Percentiles rank a stretch among this genome's conserved stretches.
Conservation (phyloP, 2,888 invertebrate genomes). For the Belgica antarctica region DNA sequence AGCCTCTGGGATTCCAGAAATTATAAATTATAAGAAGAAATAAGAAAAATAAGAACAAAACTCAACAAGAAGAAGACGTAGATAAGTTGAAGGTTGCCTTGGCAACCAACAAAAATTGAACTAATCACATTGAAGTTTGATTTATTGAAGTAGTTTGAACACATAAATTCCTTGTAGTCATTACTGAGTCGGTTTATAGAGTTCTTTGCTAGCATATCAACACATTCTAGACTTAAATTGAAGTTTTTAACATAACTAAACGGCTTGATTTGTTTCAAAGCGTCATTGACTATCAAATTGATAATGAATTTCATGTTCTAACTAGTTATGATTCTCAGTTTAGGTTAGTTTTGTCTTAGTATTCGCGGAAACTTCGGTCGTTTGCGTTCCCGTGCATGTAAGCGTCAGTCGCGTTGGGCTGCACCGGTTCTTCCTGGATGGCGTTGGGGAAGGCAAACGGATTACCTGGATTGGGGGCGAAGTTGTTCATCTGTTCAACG, state of each 20-base stretch:
- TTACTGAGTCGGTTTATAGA: too few relatives aligned
- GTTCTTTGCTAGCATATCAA: too few relatives aligned
- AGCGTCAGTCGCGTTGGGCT: conserved; percentile 62
- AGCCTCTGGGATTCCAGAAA: not conserved
- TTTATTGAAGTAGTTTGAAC: too few relatives aligned
- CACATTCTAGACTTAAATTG: not conserved
- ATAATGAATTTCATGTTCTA: conserved; percentile 38
- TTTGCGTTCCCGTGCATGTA: conserved; percentile 59
- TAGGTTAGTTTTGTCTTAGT: not conserved
- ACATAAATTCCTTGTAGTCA: too few relatives aligned
- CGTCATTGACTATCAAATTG: conserved; percentile 10
- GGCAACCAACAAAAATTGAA: too few relatives aligned
- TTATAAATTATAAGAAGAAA: not conserved
- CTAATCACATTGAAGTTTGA: too few relatives aligned
- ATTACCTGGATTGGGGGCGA: conserved; percentile 48
- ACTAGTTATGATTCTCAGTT: conserved; percentile 33
- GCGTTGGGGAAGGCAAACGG: conserved; percentile 57
- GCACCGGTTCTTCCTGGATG: conserved; percentile 63
- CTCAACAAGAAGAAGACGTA: too few relatives aligned
- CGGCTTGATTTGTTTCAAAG: not conserved
- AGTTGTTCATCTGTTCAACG: not conserved
- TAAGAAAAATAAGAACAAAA: conserved; percentile 1
- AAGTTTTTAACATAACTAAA: not conserved
- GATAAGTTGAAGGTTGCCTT: too few relatives aligned
- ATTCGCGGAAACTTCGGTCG: conserved; percentile 54